Evolutionary conservation across 2,888 invertebrate genomes (phyloP).

Genomic region (Cancer borealis): DNA sequence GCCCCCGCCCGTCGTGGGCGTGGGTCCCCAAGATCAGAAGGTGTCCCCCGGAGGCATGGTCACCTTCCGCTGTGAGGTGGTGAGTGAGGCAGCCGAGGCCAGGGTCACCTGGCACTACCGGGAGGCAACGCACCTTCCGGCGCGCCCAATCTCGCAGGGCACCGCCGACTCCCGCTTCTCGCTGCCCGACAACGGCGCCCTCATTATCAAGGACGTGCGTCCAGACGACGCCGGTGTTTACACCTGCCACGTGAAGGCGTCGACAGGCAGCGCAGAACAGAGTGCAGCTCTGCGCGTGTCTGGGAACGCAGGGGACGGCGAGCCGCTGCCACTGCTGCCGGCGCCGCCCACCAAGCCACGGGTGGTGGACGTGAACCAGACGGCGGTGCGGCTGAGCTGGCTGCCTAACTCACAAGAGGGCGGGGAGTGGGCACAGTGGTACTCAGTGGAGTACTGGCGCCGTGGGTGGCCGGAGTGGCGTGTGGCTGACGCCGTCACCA

Average conservation of each 20-base stretch:
- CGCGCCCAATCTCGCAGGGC: constrained; percentile 48
- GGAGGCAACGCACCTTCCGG: constrained; percentile 65
- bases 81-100: constrained; percentile 90
- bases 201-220: constrained; percentile 85
- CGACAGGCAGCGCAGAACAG: constrained; percentile 90
- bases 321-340: constrained; percentile 85
- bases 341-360: constrained; percentile 90
- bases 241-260: constrained; percentile 90
- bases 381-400: constrained; percentile 90
- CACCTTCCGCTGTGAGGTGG: constrained; percentile 92
- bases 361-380: constrained; percentile 85
- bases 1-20: constrained; percentile 92
- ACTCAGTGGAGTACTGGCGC: constrained; percentile 84
- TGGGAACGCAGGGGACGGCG: constrained; percentile 80
- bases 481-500: constrained; percentile 70
- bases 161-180: constrained; percentile 82
- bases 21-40: constrained; percentile 93
- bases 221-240: constrained; percentile 88
- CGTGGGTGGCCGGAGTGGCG: constrained; percentile 75
- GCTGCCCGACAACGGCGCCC: constrained; percentile 85
- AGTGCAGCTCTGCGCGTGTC: constrained; percentile 84
- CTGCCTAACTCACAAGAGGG: constrained; percentile 85
- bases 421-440: constrained; percentile 87
- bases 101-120: constrained; percentile 79
- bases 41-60: constrained; percentile 92